Evolutionary conservation across 2,888 invertebrate genomes (phyloP).

Genomic region (Phoronis australis): DNA sequence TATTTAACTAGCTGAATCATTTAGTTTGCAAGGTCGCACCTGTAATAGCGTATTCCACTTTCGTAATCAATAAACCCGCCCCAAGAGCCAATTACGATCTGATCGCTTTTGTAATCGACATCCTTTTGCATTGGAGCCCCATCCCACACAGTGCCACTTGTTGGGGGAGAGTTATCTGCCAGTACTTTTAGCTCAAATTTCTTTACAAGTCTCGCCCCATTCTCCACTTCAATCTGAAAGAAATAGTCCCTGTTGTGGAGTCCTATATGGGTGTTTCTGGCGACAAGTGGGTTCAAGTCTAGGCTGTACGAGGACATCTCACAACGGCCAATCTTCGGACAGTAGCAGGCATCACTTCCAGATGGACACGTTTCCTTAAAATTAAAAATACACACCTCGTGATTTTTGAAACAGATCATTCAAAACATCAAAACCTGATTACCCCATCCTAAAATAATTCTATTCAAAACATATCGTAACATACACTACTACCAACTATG

Average conservation of each 20-base stretch:
- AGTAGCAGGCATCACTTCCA: no score
- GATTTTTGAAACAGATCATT: no score
- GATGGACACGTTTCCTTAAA: no score
- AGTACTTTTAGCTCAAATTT: constrained; percentile 8
- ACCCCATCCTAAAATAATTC: no score
- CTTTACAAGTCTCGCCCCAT: constrained; percentile 16
- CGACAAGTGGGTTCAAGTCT: constrained; percentile 13
- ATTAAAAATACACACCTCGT: no score
- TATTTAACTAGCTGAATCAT: no score
- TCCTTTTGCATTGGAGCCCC: constrained; percentile 18
- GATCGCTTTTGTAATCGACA: constrained; percentile 21
- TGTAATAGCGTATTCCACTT: constrained; percentile 25
- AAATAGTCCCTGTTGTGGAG: constrained; percentile 24
- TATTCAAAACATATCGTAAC: no score
- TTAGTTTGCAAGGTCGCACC: no score
- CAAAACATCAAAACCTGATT: no score
- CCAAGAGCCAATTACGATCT: constrained; percentile 15
- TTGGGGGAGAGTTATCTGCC: constrained; percentile 28
- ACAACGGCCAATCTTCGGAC: constrained; percentile 7
- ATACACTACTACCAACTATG: no score
- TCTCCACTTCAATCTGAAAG: constrained; percentile 19
- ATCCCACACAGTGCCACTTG: constrained; percentile 21
- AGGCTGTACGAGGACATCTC: constrained; percentile 13
- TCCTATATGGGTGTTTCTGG: constrained; percentile 13
- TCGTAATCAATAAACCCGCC: constrained; percentile 28